A percentile compares a stretch with the other conserved stretches of the same genome.
These are phyloP conservation scores for Pluvialis apricaria DNA, from an alignment of 2,113 vertebrate genomes.

Conservation along the genomic window DNA sequence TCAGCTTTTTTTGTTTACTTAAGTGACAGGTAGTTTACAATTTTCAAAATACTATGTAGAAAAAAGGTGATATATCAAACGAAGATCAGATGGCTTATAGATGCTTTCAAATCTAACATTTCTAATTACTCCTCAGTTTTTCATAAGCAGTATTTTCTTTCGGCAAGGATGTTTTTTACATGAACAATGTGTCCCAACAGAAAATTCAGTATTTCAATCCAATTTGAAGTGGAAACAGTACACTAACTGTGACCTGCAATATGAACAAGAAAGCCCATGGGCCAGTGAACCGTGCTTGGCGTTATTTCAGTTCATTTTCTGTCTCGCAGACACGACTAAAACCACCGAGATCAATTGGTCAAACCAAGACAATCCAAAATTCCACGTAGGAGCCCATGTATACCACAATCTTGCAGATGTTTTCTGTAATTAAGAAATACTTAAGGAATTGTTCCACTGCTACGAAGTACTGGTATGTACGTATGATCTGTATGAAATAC, in stretches of 20 bases:
- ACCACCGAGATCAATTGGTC: neutral
- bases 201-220: neutral
- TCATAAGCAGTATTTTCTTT: neutral
- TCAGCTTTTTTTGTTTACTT: neutral
- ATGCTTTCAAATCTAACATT: neutral
- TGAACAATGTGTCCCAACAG: neutral
- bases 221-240: neutral
- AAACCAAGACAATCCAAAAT: neutral
- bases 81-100: neutral
- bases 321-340: neutral
- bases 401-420: neutral
- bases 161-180: neutral
- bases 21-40: neutral
- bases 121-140: neutral
- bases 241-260: neutral
- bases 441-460: neutral
- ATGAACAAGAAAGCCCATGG: neutral
- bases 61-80: neutral
- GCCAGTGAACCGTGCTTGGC: neutral
- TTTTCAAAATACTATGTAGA: neutral
- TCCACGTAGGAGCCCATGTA: neutral
- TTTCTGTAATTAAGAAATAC: neutral
- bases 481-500: neutral
- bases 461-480: neutral
- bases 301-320: neutral